Percentiles rank a stretch among this genome's conserved stretches.
Conservation (phyloP, 64 coral and sea anemone species). For the Acropora tenuis region DNA sequence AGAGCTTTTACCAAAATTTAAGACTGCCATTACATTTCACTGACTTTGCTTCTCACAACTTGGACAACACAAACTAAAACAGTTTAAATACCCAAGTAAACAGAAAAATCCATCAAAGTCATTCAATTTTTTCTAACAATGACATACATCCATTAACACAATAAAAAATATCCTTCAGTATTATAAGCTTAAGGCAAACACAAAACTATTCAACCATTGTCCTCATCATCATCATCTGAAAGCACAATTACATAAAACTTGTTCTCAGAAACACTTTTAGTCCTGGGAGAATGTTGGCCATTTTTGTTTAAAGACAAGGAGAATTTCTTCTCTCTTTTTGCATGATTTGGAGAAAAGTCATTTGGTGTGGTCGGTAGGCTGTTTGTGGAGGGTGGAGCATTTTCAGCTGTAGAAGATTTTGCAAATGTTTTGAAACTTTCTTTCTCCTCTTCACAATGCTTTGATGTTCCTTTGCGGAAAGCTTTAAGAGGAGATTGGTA, state of each 20-base stretch:
- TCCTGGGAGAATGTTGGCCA: not conserved
- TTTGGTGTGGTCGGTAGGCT: not conserved
- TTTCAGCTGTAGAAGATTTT: not conserved
- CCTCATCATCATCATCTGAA: conserved; percentile 21
- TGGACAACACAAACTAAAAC: too few relatives aligned
- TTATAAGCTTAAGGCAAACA: too few relatives aligned
- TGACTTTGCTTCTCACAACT: too few relatives aligned
- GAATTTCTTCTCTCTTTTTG: not conserved
- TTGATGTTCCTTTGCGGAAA: not conserved
- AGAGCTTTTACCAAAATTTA: too few relatives aligned
- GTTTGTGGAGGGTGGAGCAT: not conserved
- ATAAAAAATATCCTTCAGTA: too few relatives aligned
- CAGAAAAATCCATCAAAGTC: too few relatives aligned
- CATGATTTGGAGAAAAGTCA: not conserved
- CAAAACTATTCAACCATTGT: too few relatives aligned
- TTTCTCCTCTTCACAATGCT: not conserved
- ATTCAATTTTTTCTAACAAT: too few relatives aligned
- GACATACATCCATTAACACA: too few relatives aligned
- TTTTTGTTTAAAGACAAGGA: conserved; percentile 1
- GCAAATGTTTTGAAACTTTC: not conserved
- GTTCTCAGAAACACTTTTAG: not conserved
- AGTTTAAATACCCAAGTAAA: too few relatives aligned
- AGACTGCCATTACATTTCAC: too few relatives aligned
- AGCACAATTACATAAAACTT: not conserved
- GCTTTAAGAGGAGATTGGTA: conserved; percentile 13